A percentile compares a stretch with the other conserved stretches of the same genome.
These are phyloP conservation scores for Tinea pellionella DNA, from an alignment of 2,888 invertebrate species.

Conservation along the genomic window DNA sequence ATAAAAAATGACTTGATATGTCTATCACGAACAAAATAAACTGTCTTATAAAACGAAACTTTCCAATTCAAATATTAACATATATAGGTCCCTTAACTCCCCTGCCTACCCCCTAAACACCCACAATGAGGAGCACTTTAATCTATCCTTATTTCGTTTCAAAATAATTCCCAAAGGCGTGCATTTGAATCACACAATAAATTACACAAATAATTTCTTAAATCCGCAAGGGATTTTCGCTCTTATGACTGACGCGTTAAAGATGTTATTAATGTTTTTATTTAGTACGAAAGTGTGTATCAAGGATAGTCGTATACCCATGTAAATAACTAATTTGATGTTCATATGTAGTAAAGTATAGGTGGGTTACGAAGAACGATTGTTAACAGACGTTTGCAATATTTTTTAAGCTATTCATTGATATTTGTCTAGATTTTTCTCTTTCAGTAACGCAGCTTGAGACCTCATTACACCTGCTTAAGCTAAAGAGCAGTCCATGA, in stretches of 20 bases:
- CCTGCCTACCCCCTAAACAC: background rate
- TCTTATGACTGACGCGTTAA: background rate
- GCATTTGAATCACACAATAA: background rate
- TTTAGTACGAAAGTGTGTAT: background rate
- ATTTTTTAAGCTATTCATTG: too few species aligned
- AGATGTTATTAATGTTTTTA: background rate
- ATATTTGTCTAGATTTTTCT: too few species aligned
- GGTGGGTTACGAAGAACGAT: background rate
- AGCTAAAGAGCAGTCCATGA: too few species aligned
- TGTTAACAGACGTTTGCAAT: too few species aligned
- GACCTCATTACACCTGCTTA: too few species aligned
- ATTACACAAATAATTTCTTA: background rate
- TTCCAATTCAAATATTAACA: slow-evolving; percentile 13
- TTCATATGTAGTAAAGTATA: background rate
- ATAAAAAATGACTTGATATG: background rate
- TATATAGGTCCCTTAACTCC: background rate
- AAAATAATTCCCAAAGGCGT: slow-evolving; percentile 13
- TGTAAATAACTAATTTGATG: slow-evolving; percentile 13
- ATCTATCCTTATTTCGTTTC: slow-evolving; percentile 11
- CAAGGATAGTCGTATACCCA: background rate
- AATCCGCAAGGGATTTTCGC: background rate
- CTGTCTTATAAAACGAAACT: slow-evolving; percentile 3
- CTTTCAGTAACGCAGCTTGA: too few species aligned
- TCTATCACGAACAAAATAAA: background rate
- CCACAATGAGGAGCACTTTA: slow-evolving; percentile 9